Conservation (phyloP, 2,888 invertebrate genomes). For the Priocnemis perturbator region DNA sequence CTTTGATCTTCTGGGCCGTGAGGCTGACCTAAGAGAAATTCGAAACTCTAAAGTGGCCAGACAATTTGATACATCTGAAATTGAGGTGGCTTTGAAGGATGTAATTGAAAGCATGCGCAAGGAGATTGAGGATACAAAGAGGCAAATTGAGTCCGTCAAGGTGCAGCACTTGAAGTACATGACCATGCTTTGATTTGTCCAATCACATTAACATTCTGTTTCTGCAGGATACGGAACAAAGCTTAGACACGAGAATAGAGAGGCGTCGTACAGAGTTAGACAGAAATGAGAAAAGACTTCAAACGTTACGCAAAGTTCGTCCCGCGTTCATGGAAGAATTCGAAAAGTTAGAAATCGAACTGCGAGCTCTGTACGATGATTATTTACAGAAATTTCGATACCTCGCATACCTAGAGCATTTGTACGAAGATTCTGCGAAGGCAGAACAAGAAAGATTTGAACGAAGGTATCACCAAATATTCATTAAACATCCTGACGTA, state of each 20-base stretch:
- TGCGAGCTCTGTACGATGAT: constrained; percentile 89
- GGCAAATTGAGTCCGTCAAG: constrained; percentile 88
- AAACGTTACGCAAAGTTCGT: constrained; percentile 95
- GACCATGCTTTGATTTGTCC: background rate
- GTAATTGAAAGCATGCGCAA: constrained; percentile 83
- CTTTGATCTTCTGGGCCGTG: constrained; percentile 93
- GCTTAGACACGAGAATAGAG: constrained; percentile 93
- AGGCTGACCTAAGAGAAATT: constrained; percentile 86
- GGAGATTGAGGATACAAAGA: constrained; percentile 84
- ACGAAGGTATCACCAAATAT: constrained; percentile 77
- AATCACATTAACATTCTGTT: background rate
- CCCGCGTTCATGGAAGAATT: constrained; percentile 98
- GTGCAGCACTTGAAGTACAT: constrained; percentile 40
- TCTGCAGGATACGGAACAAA: constrained; percentile 87
- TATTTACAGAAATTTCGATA: constrained; percentile 93
- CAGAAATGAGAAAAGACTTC: constrained; percentile 93
- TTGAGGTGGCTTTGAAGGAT: constrained; percentile 87
- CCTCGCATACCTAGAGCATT: constrained; percentile 90
- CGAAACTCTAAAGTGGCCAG: constrained; percentile 87
- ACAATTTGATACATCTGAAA: constrained; percentile 88
- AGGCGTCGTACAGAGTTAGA: constrained; percentile 92
- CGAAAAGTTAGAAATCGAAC: constrained; percentile 89
- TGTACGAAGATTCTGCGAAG: constrained; percentile 88
- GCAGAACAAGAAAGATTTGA: constrained; percentile 87
- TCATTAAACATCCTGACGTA: constrained; percentile 10